Evolutionary conservation across 1,140 invertebrate genomes (phyloP).

Genomic region (Tetragnatha versicolor): DNA sequence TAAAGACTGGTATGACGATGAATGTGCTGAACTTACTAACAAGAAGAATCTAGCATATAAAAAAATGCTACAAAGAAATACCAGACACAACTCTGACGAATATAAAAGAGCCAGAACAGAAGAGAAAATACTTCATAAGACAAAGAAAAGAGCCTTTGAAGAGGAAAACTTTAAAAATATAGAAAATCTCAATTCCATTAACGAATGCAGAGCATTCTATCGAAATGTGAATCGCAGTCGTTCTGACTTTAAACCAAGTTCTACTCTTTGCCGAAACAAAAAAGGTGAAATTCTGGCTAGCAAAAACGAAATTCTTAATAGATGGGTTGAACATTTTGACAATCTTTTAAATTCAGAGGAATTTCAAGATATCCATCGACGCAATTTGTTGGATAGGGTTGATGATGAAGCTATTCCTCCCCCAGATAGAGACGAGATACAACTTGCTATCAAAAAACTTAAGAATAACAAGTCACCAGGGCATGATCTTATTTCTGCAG

Average conservation of each 20-base stretch:
- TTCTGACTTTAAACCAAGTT: neutral
- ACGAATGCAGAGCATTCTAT: neutral
- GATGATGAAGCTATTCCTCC: neutral
- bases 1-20: too few species aligned
- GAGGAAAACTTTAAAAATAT: neutral
- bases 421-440: too few species aligned
- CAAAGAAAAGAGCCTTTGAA: neutral
- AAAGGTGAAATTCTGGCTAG: neutral
- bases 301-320: neutral
- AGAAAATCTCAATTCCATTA: neutral
- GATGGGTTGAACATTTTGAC: neutral
- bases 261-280: neutral
- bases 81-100: too few species aligned
- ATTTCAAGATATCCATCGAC: neutral
- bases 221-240: neutral
- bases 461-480: neutral
- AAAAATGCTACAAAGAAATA: too few species aligned
- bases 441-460: too few species aligned
- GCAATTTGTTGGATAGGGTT: too few species aligned
- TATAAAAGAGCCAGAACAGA: neutral
- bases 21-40: too few species aligned
- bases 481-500: neutral
- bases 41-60: too few species aligned
- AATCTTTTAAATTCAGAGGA: neutral
- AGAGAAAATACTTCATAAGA: neutral